Conservation (phyloP, 2,113 vertebrate genomes). For the Melanotaenia duboulayi region DNA sequence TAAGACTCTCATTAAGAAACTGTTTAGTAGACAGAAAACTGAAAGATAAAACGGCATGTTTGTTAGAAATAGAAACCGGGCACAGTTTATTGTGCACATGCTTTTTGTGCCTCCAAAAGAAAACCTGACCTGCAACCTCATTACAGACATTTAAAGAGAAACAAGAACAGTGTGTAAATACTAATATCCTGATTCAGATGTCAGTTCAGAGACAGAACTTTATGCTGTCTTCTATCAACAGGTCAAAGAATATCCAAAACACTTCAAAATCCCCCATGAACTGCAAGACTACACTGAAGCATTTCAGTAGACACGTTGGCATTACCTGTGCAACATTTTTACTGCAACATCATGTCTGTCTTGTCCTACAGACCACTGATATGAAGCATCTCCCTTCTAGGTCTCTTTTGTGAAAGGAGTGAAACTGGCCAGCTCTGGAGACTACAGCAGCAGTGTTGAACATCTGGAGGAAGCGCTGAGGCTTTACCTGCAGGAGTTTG, state of each 20-base stretch:
- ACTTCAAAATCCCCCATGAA: neutral
- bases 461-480: conserved; percentile 87
- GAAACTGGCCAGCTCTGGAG: conserved; percentile 84
- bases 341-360: neutral
- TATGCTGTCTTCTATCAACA: too few relatives aligned
- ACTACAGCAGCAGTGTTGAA: conserved; percentile 81
- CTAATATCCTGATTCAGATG: too few relatives aligned
- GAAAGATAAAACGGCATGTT: too few relatives aligned
- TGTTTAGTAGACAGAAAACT: too few relatives aligned
- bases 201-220: too few relatives aligned
- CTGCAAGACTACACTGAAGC: too few relatives aligned
- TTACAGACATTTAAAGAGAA: neutral
- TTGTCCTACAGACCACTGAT: neutral
- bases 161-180: too few relatives aligned
- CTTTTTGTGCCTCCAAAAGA: neutral
- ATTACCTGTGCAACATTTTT: neutral
- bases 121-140: neutral
- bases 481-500: conserved; percentile 82
- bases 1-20: too few relatives aligned
- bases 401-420: conserved; percentile 85
- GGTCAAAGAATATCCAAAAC: neutral
- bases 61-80: too few relatives aligned
- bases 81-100: neutral
- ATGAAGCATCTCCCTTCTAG: conserved; percentile 57
- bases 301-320: neutral